These are phyloP conservation scores for Macroglossus sobrinus DNA, from an alignment of 2,113 vertebrate species.

Conservation along the genomic window DNA sequence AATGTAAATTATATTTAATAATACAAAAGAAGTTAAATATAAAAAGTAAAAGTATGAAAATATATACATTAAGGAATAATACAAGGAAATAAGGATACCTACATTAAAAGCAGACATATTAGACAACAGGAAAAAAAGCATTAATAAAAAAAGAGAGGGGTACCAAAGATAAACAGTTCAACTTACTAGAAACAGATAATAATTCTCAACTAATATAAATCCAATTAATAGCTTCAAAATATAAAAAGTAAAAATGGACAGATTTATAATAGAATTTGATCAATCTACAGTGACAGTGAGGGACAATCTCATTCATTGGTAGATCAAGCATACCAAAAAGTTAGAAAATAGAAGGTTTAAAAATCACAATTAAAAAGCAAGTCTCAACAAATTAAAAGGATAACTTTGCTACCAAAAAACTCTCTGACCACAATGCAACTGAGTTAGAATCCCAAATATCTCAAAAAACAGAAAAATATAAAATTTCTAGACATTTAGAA, in stretches of 20 bases:
- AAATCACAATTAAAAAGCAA: neutral
- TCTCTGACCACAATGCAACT: neutral
- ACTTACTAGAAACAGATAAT: neutral
- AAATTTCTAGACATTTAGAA: neutral
- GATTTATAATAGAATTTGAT: neutral
- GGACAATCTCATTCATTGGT: neutral
- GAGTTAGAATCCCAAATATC: conserved; percentile 10
- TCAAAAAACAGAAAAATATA: neutral
- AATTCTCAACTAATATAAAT: neutral
- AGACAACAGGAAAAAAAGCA: neutral
- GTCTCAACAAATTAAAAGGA: neutral
- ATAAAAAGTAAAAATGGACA: neutral
- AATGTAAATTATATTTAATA: neutral
- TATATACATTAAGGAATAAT: neutral
- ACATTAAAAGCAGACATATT: neutral
- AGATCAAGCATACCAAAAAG: neutral
- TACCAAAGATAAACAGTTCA: neutral
- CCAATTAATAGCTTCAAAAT: neutral
- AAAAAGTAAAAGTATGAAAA: neutral
- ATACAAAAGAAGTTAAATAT: neutral
- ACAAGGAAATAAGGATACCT: neutral
- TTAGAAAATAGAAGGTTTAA: neutral
- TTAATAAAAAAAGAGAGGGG: neutral
- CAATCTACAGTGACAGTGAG: neutral
- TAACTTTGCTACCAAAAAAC: neutral